phyloP scores from a whole-genome alignment of 2,888 invertebrate genomes.

The Scotopteryx bipunctaria region DNA sequence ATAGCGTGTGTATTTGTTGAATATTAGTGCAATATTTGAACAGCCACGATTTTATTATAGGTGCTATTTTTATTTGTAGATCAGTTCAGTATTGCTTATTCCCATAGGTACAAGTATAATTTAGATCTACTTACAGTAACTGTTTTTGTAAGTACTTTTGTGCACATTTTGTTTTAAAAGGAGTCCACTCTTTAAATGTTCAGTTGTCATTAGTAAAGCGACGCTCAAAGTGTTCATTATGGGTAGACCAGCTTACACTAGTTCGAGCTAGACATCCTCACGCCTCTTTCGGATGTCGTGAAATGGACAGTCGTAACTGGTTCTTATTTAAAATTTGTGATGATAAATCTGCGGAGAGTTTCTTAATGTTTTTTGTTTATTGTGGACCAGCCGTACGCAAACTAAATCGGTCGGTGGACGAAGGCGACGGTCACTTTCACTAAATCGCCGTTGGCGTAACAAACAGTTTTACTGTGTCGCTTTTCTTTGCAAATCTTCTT shows the following conservation, averaged over 20 bases:
- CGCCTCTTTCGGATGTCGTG: constrained; percentile 30
- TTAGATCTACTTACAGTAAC: neutral
- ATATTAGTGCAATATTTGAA: no score
- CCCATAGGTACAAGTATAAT: no score
- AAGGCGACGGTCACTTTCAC: constrained; percentile 58
- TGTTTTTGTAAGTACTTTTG: neutral
- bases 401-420: constrained; percentile 49
- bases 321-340: constrained; percentile 38
- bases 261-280: constrained; percentile 28
- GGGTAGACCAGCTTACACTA: constrained; percentile 35
- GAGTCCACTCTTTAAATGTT: constrained; percentile 1
- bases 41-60: no score
- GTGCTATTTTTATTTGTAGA: no score
- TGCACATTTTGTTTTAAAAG: neutral
- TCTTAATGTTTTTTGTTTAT: constrained; percentile 22
- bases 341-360: constrained; percentile 16
- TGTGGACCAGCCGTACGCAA: constrained; percentile 46
- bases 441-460: constrained; percentile 61
- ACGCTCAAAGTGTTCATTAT: constrained; percentile 27
- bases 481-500: constrained; percentile 58
- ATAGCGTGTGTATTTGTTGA: no score
- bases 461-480: constrained; percentile 61
- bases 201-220: neutral
- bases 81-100: no score
- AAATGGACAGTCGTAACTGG: constrained; percentile 38